Evolutionary conservation across 1,140 invertebrate species (phyloP), one percentile per base, ranked within the genome.

Genomic region (Drosophila willistoni): DNA sequence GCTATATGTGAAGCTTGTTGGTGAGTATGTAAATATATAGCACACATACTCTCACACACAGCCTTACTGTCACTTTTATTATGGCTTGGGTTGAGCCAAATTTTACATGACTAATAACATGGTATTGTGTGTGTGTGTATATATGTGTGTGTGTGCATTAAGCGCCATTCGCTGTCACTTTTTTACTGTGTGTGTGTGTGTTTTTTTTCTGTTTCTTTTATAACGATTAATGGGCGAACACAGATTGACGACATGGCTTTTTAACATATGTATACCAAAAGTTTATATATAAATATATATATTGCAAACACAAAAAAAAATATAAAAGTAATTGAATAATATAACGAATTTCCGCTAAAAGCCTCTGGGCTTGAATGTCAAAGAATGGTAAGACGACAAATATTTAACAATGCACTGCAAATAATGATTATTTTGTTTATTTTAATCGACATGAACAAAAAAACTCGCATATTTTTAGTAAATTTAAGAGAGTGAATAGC

Each of bases 71-170:
- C 74, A 86, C 82, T 87, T 86, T 72, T 77, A 83, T 86, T 87
- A 83, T 57, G 59, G 64, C 79, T 69, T 65, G 69, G 67, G 42
- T 83, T 83, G 79, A 80, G 72, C 71, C 68, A 79, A 79, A 86
- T 86, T 83, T 81, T 64, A 86, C 83, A 86, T 80, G 83, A 87
- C 83, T 86, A 86, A 86, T 86, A 86, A 71, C 83, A 72, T 54
- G 64, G 68, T 60, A 77, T 71, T 73, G 70, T 77, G 12, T 39
- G 36, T 44, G n/a, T 14, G 13, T 42, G n/a, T 42, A n/a, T n/a
- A n/a, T n/a, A n/a, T n/a, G n/a, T n/a, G 41, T 41, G 39, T 42
- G 41, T 42, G 41, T 42, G 41, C 5, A 13, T 42, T 29, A 29
- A 29, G 29, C 34, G 60, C 66, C 68, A 65, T 61, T 74, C 34